A percentile compares a stretch with the other conserved stretches of the same genome.
These are phyloP conservation scores for Cheilinus undulatus DNA, from an alignment of 2,113 vertebrate species.

Conservation along the genomic window DNA sequence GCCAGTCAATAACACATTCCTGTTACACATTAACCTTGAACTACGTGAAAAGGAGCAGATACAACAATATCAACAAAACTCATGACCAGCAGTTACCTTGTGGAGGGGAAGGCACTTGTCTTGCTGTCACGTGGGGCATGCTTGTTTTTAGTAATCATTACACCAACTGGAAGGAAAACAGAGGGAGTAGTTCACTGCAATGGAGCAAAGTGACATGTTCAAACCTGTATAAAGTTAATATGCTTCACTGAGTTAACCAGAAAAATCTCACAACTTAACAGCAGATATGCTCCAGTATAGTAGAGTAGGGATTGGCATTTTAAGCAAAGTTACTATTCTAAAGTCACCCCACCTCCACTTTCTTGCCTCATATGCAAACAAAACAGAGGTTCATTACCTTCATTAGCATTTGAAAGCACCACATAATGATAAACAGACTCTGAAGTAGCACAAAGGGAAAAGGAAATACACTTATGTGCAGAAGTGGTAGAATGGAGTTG, in stretches of 20 bases:
- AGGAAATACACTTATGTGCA: no score
- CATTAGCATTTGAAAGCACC: no score
- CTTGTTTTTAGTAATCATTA: constrained; percentile 65
- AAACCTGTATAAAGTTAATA: constrained; percentile 44
- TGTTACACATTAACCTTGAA: constrained; percentile 54
- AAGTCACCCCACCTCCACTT: no score
- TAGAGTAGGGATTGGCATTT: no score
- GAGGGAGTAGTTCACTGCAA: constrained; percentile 11
- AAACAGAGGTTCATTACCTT: no score
- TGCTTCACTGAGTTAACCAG: constrained; percentile 37
- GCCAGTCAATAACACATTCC: constrained; percentile 36
- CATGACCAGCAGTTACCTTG: constrained; percentile 53
- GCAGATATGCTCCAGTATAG: not conserved
- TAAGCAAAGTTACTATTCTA: no score
- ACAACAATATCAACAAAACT: constrained; percentile 29
- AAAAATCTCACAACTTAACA: not conserved
- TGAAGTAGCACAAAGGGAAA: no score
- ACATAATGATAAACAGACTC: no score
- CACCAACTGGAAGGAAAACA: constrained; percentile 20
- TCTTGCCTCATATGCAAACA: no score
- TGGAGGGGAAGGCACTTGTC: constrained; percentile 26
- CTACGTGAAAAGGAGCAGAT: constrained; percentile 5
- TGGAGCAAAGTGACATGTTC: constrained; percentile 41
- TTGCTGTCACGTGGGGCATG: constrained; percentile 29
- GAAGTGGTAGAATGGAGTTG: no score